These are phyloP conservation scores for Hyperoodon ampullatus DNA, from an alignment of 2,113 vertebrate genomes.

Conservation along the genomic window DNA sequence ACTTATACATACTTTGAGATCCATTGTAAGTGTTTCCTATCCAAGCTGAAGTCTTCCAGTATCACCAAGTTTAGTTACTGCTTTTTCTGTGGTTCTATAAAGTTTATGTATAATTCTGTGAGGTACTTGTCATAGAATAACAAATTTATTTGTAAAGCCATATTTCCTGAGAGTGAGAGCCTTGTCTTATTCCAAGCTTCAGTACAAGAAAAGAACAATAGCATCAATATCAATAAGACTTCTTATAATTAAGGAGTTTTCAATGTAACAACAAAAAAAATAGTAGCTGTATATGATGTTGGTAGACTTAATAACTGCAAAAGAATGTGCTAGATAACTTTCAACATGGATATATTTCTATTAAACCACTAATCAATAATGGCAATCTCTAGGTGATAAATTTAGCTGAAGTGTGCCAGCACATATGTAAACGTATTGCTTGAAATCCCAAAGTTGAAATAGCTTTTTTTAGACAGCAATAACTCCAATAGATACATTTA, in stretches of 20 bases:
- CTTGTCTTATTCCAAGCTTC: not conserved
- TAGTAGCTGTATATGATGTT: not conserved
- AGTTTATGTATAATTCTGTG: not conserved
- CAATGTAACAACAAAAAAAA: not conserved
- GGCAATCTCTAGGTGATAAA: not conserved
- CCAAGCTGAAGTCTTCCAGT: not conserved
- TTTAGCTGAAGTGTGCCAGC: not conserved
- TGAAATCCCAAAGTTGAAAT: not conserved
- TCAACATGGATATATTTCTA: not conserved
- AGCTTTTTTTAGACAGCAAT: not conserved
- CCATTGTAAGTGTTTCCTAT: not conserved
- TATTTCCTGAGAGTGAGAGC: not conserved
- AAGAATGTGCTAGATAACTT: not conserved
- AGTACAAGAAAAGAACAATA: not conserved
- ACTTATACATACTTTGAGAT: not conserved
- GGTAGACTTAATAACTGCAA: not conserved
- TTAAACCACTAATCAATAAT: not conserved
- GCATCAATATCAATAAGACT: not conserved
- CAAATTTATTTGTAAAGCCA: not conserved
- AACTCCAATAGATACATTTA: not conserved
- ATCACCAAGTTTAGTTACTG: not conserved
- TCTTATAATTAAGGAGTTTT: not conserved
- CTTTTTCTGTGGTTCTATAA: not conserved
- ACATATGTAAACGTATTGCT: not conserved
- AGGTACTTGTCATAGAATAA: not conserved